A percentile compares a stretch with the other conserved stretches of the same genome.
phyloP scores from a whole-genome alignment of 2,113 vertebrate species.

The Brachypteracias leptosomus region DNA sequence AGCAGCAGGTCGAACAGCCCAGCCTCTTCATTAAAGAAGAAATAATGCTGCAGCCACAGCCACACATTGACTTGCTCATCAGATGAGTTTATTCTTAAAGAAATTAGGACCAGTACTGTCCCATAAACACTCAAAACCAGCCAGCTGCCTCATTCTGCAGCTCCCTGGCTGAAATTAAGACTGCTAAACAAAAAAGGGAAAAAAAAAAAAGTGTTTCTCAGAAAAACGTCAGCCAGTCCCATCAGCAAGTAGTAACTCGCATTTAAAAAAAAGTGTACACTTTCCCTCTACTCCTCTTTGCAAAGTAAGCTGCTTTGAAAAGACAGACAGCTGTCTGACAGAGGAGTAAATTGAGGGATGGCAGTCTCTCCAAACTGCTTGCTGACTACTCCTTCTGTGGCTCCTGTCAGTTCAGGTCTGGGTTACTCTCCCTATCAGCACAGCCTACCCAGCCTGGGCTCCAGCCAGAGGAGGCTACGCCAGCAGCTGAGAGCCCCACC shows the following conservation, averaged over 20 bases:
- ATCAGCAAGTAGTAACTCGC: conserved; percentile 25
- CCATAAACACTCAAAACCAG: conserved; percentile 67
- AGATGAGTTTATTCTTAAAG: conserved; percentile 75
- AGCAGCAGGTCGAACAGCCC: conserved; percentile 94
- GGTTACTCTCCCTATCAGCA: conserved; percentile 43
- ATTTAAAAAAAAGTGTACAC: not conserved
- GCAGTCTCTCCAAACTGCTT: conserved; percentile 47
- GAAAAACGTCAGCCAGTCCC: conserved; percentile 39
- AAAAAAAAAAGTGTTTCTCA: conserved; percentile 1
- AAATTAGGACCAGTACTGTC: conserved; percentile 68
- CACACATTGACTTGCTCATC: conserved; percentile 96
- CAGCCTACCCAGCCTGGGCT: conserved; percentile 74
- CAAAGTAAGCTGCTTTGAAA: conserved; percentile 15
- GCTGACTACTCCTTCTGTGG: conserved; percentile 44
- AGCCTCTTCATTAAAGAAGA: conserved; percentile 99
- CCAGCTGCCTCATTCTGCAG: conserved; percentile 79
- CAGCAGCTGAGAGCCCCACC: conserved; percentile 74
- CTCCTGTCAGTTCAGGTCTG: conserved; percentile 57
- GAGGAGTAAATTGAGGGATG: conserved; percentile 37
- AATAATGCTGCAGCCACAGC: conserved; percentile 97
- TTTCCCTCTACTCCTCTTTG: not conserved
- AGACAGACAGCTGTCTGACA: conserved; percentile 44
- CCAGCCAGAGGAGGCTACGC: conserved; percentile 52
- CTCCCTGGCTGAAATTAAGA: conserved; percentile 68
- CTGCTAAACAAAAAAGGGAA: conserved; percentile 35